Conservation (phyloP, 2,888 invertebrate genomes). For the Trichopoda pennipes region DNA sequence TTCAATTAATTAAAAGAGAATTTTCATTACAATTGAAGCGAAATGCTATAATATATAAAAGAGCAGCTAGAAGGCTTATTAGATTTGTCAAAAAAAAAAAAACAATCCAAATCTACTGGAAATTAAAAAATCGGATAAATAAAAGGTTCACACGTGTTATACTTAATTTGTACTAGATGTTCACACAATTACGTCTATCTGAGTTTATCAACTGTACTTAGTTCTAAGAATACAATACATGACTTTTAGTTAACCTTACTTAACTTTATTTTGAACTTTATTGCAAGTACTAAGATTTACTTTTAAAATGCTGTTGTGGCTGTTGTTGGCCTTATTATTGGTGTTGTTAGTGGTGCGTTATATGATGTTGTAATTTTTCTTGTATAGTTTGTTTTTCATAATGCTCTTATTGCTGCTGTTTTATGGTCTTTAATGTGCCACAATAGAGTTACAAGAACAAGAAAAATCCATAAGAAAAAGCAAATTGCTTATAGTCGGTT, state of each 20-base stretch:
- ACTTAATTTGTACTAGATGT: no score
- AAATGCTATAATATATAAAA: no score
- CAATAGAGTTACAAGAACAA: background rate
- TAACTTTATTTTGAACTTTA: constrained; percentile 15
- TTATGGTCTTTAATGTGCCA: background rate
- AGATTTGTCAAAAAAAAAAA: no score
- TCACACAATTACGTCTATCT: no score
- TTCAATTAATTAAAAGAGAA: no score
- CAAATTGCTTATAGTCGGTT: background rate
- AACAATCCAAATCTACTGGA: no score
- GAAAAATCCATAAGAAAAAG: constrained; percentile 12
- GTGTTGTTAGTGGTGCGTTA: constrained; percentile 11
- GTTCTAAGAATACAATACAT: constrained; percentile 24
- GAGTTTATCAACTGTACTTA: constrained; percentile 16
- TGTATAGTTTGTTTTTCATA: background rate
- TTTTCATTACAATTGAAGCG: no score
- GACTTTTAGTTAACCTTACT: constrained; percentile 29
- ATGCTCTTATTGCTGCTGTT: background rate
- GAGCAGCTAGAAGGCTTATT: no score
- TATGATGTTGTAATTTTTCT: background rate
- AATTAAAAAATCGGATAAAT: no score
- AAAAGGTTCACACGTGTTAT: background rate
- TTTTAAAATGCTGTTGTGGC: no score
- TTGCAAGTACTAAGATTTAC: background rate
- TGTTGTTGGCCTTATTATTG: background rate